Base-by-base conservation (phyloP, 2,888 invertebrate species). In the Drosophila heteroneura region DNA sequence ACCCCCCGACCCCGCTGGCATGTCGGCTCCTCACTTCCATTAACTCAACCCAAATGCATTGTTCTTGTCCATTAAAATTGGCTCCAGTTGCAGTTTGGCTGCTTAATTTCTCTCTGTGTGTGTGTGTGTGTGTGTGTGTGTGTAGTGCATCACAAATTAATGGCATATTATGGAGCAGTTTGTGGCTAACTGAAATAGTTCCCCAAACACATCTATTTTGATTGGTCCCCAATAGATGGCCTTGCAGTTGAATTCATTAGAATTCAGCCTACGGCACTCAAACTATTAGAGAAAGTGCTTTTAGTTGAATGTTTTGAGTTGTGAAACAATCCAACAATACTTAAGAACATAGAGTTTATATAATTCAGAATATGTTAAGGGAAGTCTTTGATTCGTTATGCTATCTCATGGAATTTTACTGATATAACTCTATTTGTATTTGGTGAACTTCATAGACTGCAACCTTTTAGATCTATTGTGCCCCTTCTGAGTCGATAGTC, bases 121-220 rank as follows among this genome's bases (percentile, higher is more conserved):
- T 28, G n/a, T n/a, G n/a, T n/a, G 28, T 28, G 28, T 19, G 47
- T 30, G 33, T 69, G 54, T 16, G 44, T 35, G 5, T 49, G 22
- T 39, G 32, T 44, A 16, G 39, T 65, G 58, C 62, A 49, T 44
- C 58, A 51, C 73, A 71, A 62, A 71, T 71, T 71, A 71, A 71
- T 62, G 62, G 72, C 62, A 73, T 73, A 76, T 64, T 63, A 64
- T 76, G 64, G 80, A 64, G 54, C 81, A 79, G 58, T 67, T 67
- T 76, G 67, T 64, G 70, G 76, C 70, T 57, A 70, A 51, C 35
- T 44, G 37, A 47, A 19, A 53, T 57, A 26, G 68, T 58, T 64
- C 33, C 61, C 58, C 52, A 22, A 61, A 56, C 62, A 52, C 33
- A 30, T 30, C 61, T 52, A 69, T 56, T 54, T 44, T 54, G 35